A percentile compares a stretch with the other conserved stretches of the same genome.
Conservation (phyloP, 1,140 invertebrate species). For the Lepidurus couesii region DNA sequence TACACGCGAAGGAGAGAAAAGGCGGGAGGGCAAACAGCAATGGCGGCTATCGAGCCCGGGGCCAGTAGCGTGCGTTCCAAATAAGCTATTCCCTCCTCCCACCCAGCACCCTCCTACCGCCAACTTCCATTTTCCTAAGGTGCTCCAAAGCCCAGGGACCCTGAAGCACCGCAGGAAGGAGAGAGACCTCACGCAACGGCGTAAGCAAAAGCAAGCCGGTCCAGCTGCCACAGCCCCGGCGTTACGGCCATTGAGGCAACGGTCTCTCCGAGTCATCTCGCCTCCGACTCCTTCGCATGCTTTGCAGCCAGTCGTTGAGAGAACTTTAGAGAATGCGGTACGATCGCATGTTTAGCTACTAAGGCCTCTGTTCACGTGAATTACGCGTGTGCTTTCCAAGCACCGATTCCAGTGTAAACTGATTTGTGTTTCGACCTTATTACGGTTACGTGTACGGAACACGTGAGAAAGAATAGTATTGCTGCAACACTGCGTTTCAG, state of each 20-base stretch:
- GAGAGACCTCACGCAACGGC: conserved; percentile 7
- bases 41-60: conserved; percentile 12
- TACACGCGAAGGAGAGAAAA: conserved; percentile 7
- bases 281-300: neutral
- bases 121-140: neutral
- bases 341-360: neutral
- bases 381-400: neutral
- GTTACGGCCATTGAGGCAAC: neutral
- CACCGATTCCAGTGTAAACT: neutral
- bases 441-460: neutral
- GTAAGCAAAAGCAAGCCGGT: neutral
- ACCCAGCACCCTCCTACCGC: neutral
- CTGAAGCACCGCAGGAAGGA: neutral
- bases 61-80: neutral
- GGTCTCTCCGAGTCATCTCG: neutral
- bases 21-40: neutral
- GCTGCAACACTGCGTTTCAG: too few relatives aligned
- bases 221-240: neutral
- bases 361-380: neutral
- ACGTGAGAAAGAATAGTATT: too few relatives aligned
- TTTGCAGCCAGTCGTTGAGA: neutral
- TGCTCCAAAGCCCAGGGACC: neutral
- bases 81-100: neutral
- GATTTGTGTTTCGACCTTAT: neutral
- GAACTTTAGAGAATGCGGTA: neutral